Evolutionary conservation across 1,140 invertebrate species (phyloP).

Genomic region (Eubasilissa regina): DNA sequence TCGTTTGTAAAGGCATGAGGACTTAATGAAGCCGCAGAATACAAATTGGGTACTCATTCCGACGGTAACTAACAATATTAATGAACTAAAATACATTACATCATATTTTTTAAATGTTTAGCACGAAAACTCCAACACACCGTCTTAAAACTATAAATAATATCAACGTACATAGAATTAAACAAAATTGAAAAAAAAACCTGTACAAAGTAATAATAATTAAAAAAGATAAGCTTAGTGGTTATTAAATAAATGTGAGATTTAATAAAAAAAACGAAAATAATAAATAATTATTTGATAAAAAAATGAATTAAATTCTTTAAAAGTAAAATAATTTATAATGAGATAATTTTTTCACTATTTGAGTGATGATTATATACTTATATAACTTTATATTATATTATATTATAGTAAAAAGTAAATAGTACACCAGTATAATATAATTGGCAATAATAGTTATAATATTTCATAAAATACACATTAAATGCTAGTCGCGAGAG

Average conservation of each 20-base stretch:
- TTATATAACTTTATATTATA: not conserved
- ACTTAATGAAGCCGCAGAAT: too few species aligned
- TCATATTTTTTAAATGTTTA: too few species aligned
- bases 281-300: slow-evolving; percentile 4
- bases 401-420: not conserved
- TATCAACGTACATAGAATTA: slow-evolving; percentile 6
- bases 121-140: not conserved
- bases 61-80: too few species aligned
- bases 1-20: too few species aligned
- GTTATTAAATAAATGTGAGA: not conserved
- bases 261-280: slow-evolving; percentile 16
- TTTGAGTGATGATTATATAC: not conserved
- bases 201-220: slow-evolving; percentile 13
- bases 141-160: slow-evolving; percentile 1
- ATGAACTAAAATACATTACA: too few species aligned
- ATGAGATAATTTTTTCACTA: not conserved
- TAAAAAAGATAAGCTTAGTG: not conserved
- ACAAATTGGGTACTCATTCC: too few species aligned
- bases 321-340: not conserved
- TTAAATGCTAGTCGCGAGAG: too few species aligned
- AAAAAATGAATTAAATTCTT: slow-evolving; percentile 5
- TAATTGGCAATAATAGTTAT: not conserved
- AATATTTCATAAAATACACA: too few species aligned
- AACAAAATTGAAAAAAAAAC: not conserved
- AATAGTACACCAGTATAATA: not conserved